Percentiles rank a stretch among this genome's conserved stretches.
These are phyloP conservation scores for Lochmaea capreae DNA, from an alignment of 2,888 invertebrate genomes.

Conservation along the genomic window DNA sequence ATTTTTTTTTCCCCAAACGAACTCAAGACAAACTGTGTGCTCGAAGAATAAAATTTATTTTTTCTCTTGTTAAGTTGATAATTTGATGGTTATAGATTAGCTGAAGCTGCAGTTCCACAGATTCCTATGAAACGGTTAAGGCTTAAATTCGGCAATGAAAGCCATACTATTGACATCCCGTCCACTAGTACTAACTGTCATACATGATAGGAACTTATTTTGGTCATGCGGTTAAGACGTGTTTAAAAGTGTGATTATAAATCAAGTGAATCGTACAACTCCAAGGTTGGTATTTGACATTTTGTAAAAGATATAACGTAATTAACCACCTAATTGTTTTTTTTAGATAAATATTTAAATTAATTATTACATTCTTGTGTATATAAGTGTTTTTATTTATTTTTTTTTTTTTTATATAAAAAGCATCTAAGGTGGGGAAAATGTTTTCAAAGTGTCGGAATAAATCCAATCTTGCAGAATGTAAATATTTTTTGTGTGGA, in stretches of 20 bases:
- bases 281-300: constrained; percentile 12
- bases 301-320: constrained; percentile 7
- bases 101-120: constrained; percentile 67
- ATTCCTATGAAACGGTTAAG: constrained; percentile 86
- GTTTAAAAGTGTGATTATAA: constrained; percentile 21
- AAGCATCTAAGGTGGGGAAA: not conserved
- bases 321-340: constrained; percentile 11
- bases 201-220: constrained; percentile 39
- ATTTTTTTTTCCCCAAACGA: too few species aligned
- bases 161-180: constrained; percentile 89
- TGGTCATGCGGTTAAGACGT: constrained; percentile 28
- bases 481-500: constrained; percentile 16
- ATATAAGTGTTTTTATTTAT: constrained; percentile 13
- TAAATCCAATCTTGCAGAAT: constrained; percentile 1
- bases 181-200: constrained; percentile 68
- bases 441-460: constrained; percentile 7
- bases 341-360: not conserved
- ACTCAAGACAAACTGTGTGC: too few species aligned
- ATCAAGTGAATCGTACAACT: not conserved
- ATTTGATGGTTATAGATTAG: constrained; percentile 38
- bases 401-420: not conserved
- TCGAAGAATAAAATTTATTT: not conserved
- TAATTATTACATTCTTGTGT: constrained; percentile 11
- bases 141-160: constrained; percentile 89
- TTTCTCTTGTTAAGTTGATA: too few species aligned